Percentiles rank a stretch among this genome's conserved stretches.
Conservation (phyloP, 2,888 invertebrate genomes). For the Napeogenes sylphis region DNA sequence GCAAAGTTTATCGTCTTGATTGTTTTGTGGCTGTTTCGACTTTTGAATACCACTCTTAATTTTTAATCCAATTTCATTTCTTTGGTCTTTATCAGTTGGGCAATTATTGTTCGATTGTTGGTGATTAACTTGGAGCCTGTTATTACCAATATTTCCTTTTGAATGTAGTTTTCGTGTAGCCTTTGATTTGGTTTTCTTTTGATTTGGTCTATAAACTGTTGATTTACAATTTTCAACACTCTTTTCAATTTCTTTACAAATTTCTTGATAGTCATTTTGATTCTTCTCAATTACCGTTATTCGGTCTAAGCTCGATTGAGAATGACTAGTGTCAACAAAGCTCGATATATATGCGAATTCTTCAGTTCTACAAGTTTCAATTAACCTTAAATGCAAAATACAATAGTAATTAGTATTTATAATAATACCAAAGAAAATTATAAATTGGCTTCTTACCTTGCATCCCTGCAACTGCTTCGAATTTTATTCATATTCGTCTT, state of each 20-base stretch:
- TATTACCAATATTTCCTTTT: background rate
- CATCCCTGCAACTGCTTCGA: slow-evolving; percentile 42
- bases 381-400: slow-evolving; percentile 45
- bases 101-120: background rate
- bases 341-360: slow-evolving; percentile 61
- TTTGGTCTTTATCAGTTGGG: background rate
- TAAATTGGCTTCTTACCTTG: slow-evolving; percentile 40
- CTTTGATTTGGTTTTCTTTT: background rate
- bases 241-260: slow-evolving; percentile 25
- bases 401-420: slow-evolving; percentile 9
- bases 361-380: slow-evolving; percentile 58
- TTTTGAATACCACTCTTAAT: too few species aligned
- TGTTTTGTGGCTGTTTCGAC: background rate
- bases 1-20: background rate
- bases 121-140: background rate
- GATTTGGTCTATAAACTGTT: background rate
- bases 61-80: background rate
- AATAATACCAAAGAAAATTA: background rate
- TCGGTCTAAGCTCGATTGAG: slow-evolving; percentile 58
- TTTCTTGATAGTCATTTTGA: slow-evolving; percentile 38
- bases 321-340: slow-evolving; percentile 46
- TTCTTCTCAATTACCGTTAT: slow-evolving; percentile 61
- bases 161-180: background rate
- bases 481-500: slow-evolving; percentile 37
- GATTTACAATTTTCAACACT: slow-evolving; percentile 1